Evolutionary conservation across 2,888 invertebrate genomes (phyloP).

Genomic region (Apodemia mormo): DNA sequence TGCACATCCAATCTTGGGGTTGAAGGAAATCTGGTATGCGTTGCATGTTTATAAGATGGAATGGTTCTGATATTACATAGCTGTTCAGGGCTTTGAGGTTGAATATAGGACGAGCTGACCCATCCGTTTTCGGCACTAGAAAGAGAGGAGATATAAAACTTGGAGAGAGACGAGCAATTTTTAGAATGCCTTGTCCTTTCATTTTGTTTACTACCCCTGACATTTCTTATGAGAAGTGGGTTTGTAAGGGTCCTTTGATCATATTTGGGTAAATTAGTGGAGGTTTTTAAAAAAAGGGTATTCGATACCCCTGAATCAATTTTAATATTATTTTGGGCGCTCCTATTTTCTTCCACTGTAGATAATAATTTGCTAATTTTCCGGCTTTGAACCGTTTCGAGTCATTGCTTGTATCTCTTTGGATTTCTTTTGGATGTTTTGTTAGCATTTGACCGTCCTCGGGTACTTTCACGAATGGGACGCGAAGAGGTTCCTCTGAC

Average conservation of each 20-base stretch:
- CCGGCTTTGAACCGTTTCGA: too few species aligned
- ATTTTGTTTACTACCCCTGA: slow-evolving; percentile 25
- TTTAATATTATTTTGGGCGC: too few species aligned
- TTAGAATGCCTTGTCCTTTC: slow-evolving; percentile 15
- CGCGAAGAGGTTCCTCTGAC: slow-evolving; percentile 5
- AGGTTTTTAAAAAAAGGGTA: not conserved
- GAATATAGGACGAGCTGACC: slow-evolving; percentile 39
- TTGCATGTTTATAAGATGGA: slow-evolving; percentile 38
- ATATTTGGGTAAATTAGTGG: slow-evolving; percentile 5
- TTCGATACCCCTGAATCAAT: too few species aligned
- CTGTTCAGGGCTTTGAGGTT: slow-evolving; percentile 39
- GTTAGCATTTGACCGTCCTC: not conserved
- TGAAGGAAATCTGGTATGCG: slow-evolving; percentile 39
- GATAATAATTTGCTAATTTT: not conserved
- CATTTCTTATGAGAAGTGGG: slow-evolving; percentile 29
- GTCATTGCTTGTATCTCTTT: slow-evolving; percentile 7
- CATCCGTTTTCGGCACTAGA: slow-evolving; percentile 39
- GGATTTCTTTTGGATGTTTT: not conserved
- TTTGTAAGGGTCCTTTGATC: not conserved
- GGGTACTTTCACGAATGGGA: slow-evolving; percentile 16
- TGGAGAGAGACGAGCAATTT: slow-evolving; percentile 27
- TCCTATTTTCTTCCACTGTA: too few species aligned
- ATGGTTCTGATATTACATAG: slow-evolving; percentile 33
- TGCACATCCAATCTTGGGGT: slow-evolving; percentile 26
- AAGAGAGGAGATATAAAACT: slow-evolving; percentile 42